phyloP scores from a whole-genome alignment of 2,888 invertebrate genomes.

The Diploptera punctata region DNA sequence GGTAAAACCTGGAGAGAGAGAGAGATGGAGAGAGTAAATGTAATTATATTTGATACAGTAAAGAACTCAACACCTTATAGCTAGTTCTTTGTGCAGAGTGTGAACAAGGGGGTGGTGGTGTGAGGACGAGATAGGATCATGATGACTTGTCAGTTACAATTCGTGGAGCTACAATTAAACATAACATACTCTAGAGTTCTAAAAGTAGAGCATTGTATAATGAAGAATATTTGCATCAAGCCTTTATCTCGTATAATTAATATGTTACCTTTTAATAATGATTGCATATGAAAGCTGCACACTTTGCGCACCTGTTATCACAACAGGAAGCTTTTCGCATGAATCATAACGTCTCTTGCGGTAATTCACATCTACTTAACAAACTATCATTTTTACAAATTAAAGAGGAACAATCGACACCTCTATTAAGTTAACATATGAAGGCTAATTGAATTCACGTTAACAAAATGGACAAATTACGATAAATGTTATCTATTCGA shows the following conservation, averaged over 20 bases:
- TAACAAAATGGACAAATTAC: no score
- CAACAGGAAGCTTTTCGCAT: no score
- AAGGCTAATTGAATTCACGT: no score
- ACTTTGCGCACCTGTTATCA: neutral
- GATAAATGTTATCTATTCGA: no score
- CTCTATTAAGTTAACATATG: no score
- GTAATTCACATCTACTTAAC: no score
- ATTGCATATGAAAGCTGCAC: neutral
- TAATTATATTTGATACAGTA: neutral
- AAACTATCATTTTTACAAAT: no score
- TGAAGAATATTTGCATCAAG: neutral
- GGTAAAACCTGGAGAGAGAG: neutral
- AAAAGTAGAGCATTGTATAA: conserved; percentile 2
- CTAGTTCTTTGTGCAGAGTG: conserved; percentile 17
- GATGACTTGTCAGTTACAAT: conserved; percentile 26
- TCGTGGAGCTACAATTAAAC: conserved; percentile 6
- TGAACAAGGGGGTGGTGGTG: conserved; percentile 1
- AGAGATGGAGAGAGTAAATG: no score
- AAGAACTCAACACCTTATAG: conserved; percentile 11
- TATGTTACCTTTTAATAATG: conserved; percentile 1
- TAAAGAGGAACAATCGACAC: no score
- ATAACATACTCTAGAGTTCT: neutral
- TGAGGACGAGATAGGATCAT: neutral
- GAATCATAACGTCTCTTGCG: no score
- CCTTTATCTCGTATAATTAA: conserved; percentile 3